These are phyloP conservation scores for Aythya baeri DNA, from an alignment of 2,113 vertebrate genomes.

Conservation along the genomic window DNA sequence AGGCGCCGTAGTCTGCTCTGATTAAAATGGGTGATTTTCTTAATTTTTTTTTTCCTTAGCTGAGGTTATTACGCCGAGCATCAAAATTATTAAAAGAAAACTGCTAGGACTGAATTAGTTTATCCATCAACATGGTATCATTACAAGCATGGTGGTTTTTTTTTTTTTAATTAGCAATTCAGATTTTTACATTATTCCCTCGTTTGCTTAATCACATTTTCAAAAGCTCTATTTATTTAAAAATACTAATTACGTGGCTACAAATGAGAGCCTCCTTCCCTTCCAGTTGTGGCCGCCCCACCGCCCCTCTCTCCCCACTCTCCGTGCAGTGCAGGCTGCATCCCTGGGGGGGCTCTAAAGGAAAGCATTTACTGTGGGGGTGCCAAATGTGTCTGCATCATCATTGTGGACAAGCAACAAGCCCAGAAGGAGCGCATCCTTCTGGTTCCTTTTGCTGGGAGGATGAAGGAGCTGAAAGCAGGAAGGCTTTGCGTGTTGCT, in stretches of 20 bases:
- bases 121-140: neutral
- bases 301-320: neutral
- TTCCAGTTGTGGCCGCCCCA: neutral
- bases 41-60: neutral
- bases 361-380: neutral
- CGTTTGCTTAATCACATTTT: constrained; percentile 12
- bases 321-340: rapidly evolving
- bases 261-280: neutral
- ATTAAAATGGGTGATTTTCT: neutral
- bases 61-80: neutral
- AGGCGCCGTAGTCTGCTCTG: neutral
- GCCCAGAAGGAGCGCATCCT: neutral
- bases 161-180: neutral
- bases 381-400: neutral
- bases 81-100: neutral
- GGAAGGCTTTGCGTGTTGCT: neutral
- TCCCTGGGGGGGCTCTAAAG: neutral
- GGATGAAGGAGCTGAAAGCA: neutral
- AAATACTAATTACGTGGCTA: neutral
- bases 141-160: neutral
- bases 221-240: constrained; percentile 18
- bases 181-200: neutral
- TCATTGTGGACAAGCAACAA: neutral
- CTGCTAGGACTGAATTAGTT: neutral
- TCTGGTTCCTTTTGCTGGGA: neutral